phyloP scores from a whole-genome alignment of 2,797 vertebrate genomes.

The Salarias fasciatus region DNA sequence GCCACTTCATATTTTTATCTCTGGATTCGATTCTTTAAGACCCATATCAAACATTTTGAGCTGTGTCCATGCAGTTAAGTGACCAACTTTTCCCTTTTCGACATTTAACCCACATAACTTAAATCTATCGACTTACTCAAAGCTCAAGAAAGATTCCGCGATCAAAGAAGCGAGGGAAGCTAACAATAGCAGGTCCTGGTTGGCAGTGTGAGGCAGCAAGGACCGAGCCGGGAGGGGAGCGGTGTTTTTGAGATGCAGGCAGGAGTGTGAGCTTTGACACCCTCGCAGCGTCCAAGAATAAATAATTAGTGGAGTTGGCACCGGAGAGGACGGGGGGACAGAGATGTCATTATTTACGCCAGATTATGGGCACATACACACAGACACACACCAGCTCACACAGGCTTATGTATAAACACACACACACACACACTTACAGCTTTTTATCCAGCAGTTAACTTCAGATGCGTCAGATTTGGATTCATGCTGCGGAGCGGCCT shows the following conservation, averaged over 20 bases:
- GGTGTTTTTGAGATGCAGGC: slow-evolving; percentile 33
- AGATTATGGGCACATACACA: slow-evolving; percentile 82
- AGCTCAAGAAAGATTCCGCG: too few relatives aligned
- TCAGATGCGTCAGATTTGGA: neutral
- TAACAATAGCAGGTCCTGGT: neutral
- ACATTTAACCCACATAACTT: too few relatives aligned
- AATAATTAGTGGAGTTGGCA: slow-evolving; percentile 87
- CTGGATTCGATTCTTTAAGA: too few relatives aligned
- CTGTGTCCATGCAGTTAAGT: too few relatives aligned
- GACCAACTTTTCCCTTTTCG: too few relatives aligned
- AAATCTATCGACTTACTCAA: too few relatives aligned
- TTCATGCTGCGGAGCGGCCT: neutral
- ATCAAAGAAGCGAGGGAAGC: too few relatives aligned
- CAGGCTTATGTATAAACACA: slow-evolving; percentile 14
- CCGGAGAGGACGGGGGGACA: slow-evolving; percentile 79
- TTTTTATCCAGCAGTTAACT: neutral
- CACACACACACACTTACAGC: neutral
- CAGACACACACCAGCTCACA: slow-evolving; percentile 21
- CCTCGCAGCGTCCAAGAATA: slow-evolving; percentile 76
- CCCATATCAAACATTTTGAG: too few relatives aligned
- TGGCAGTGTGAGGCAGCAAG: slow-evolving; percentile 25
- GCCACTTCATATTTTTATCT: too few relatives aligned
- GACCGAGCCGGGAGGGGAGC: slow-evolving; percentile 6
- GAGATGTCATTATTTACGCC: slow-evolving; percentile 90
- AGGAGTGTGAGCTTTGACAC: slow-evolving; percentile 55